These are phyloP conservation scores for Epinephelus fuscoguttatus DNA, from an alignment of 2,113 vertebrate genomes.

Conservation along the genomic window DNA sequence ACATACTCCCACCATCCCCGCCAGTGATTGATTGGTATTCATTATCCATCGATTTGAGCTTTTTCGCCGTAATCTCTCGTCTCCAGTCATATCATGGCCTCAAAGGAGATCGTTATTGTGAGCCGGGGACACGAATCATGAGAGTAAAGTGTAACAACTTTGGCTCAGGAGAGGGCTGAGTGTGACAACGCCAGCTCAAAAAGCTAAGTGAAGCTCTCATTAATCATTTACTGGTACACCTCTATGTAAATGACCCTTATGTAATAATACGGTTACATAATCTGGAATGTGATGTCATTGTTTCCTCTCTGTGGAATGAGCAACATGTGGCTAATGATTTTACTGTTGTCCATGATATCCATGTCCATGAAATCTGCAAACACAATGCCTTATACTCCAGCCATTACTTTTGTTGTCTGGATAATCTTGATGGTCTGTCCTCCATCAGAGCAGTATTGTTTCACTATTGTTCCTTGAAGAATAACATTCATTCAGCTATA, in stretches of 20 bases:
- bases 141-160: constrained; percentile 30
- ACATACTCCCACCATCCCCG: constrained; percentile 45
- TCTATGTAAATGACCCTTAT: neutral
- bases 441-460: too few species aligned
- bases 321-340: too few species aligned
- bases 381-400: too few species aligned
- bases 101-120: constrained; percentile 66
- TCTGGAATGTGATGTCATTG: too few species aligned
- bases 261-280: neutral
- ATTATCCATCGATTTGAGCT: constrained; percentile 77
- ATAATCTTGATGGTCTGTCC: too few species aligned
- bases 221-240: constrained; percentile 16
- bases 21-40: constrained; percentile 77
- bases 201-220: constrained; percentile 23
- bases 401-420: too few species aligned
- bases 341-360: too few species aligned
- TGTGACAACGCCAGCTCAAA: constrained; percentile 15
- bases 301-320: too few species aligned
- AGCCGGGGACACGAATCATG: constrained; percentile 31
- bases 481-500: too few species aligned
- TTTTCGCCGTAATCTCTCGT: constrained; percentile 68
- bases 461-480: too few species aligned
- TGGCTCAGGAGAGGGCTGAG: constrained; percentile 9
- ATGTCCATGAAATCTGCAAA: too few species aligned
- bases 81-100: constrained; percentile 61